Evolutionary conservation across 2,797 vertebrate species (phyloP), one percentile per base, ranked within the genome.

Genomic region (Crenuchus spilurus): DNA sequence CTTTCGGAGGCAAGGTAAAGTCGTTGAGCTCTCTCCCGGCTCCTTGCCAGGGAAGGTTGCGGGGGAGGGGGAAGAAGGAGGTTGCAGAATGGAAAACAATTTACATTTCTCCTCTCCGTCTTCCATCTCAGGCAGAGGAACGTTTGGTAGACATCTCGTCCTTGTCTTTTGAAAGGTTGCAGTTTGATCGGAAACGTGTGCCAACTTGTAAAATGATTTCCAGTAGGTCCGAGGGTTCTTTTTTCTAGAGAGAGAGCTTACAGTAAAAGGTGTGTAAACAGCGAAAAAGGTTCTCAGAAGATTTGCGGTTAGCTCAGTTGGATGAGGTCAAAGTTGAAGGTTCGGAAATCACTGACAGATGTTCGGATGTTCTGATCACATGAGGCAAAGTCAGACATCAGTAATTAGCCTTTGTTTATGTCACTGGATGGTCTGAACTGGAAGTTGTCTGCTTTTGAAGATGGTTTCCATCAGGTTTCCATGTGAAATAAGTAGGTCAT

Each of bases 251-350:
- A 24, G 30, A n/a, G 6, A 48, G 39, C 33, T 46, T 57, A 20
- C 41, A 28, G 62, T 48, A 48, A 46, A 74, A 4, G 20, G 4
- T 58, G 31, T 4, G 11, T 51, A 57, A 14, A 16, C 58, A 10
- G 24, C 39, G 30, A 44, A 30, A 48, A 72, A 37, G 14, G 63
- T 20, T 4, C 10, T 8, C 14, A 9, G 14, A 46, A 24, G 18
- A 30, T 26, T 11, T 48, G 62, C 9, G 1, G 28, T 48, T 26
- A 70, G 57, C 62, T 81, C 48, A 72, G 82, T 74, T 77, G 74
- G 72, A 66, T 69, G 69, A 81, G 87, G 84, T 87, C 86, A 85
- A 73, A 84, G 84, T 75, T 88, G 81, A 84, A 60, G 73, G 64
- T 64, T 72, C 57, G 37, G 75, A 74, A 63, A 81, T 71, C 78